These are phyloP conservation scores for Pseudomugil tenellus DNA, from an alignment of 2,797 vertebrate genomes.

Conservation along the genomic window DNA sequence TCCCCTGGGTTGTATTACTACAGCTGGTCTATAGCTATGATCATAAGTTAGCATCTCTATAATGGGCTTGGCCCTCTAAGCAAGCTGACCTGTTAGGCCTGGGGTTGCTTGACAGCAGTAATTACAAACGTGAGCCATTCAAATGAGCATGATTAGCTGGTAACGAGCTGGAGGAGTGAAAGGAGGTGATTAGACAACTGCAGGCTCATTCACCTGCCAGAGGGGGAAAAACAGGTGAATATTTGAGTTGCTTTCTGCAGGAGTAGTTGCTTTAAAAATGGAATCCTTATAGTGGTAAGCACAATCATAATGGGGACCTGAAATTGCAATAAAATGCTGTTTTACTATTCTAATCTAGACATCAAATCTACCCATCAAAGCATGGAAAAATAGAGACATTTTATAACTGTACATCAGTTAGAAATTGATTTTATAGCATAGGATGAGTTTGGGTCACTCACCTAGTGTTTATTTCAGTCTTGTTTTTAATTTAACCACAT, in stretches of 20 bases:
- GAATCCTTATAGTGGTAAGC: conserved; percentile 41
- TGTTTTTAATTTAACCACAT: conserved; percentile 69
- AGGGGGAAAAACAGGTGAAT: conserved; percentile 67
- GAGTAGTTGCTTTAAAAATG: conserved; percentile 57
- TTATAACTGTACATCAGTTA: conserved; percentile 34
- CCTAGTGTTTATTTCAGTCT: conserved; percentile 68
- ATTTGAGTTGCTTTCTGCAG: conserved; percentile 52
- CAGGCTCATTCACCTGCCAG: conserved; percentile 63
- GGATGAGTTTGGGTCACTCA: conserved; percentile 50
- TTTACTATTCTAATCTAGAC: conserved; percentile 50
- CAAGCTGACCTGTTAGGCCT: conserved; percentile 74
- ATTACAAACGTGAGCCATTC: conserved; percentile 77
- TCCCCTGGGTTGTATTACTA: conserved; percentile 70
- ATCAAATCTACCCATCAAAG: conserved; percentile 17
- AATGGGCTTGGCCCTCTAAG: conserved; percentile 67
- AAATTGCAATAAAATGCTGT: conserved; percentile 57
- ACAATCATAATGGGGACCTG: conserved; percentile 46
- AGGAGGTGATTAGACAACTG: conserved; percentile 73
- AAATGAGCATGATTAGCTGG: conserved; percentile 75
- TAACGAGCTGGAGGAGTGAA: conserved; percentile 76
- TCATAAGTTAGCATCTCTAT: conserved; percentile 76
- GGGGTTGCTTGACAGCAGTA: conserved; percentile 70
- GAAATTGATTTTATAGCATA: conserved; percentile 50
- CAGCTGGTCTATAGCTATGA: conserved; percentile 76
- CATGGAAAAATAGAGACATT: conserved; percentile 34